Percentiles rank a stretch among this genome's conserved stretches.
Evolutionary conservation across 2,113 vertebrate species (phyloP).

Genomic region (Zapornia atra): DNA sequence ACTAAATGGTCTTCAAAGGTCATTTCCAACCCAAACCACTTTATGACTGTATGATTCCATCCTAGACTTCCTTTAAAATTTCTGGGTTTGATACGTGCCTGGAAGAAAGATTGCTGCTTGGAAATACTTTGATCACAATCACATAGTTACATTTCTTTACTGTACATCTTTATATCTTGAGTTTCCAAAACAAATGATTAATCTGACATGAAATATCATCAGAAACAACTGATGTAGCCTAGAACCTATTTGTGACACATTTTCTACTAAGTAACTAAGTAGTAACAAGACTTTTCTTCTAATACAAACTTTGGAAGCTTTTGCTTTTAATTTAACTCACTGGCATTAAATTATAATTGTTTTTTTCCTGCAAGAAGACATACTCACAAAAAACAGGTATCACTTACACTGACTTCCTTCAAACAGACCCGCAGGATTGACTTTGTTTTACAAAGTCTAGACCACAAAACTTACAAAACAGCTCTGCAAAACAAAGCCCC

Average conservation of each 20-base stretch:
- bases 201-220: neutral
- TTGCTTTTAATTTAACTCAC: neutral
- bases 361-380: neutral
- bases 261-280: neutral
- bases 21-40: neutral
- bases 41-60: neutral
- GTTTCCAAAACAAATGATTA: neutral
- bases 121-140: neutral
- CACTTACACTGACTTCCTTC: neutral
- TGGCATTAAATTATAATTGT: neutral
- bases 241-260: neutral
- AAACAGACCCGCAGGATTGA: neutral
- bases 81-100: neutral
- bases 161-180: neutral
- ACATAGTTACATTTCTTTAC: neutral
- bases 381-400: neutral
- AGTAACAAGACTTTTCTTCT: neutral
- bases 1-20: neutral
- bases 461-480: neutral
- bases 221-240: neutral
- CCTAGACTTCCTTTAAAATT: neutral
- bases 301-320: neutral
- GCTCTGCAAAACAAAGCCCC: neutral
- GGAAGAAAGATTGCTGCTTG: neutral
- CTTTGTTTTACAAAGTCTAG: neutral